Evolutionary conservation across 2,888 invertebrate species (phyloP).

Genomic region (Rhyacophila evoluta): DNA sequence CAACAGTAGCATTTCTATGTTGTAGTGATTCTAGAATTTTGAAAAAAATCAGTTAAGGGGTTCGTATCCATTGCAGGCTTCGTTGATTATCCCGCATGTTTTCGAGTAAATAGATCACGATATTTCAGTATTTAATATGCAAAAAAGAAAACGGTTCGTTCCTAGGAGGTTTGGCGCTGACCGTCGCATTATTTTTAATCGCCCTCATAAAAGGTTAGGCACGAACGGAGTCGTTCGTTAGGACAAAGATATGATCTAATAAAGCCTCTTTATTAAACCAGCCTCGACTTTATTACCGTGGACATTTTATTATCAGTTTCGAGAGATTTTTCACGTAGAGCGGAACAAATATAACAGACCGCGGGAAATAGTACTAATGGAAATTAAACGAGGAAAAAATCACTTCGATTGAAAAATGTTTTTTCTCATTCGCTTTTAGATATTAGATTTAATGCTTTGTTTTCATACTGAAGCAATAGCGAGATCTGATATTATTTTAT

Average conservation of each 20-base stretch:
- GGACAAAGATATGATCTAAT: constrained; percentile 18
- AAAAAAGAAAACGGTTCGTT: neutral
- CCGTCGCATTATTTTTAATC: constrained; percentile 2
- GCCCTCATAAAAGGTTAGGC: neutral
- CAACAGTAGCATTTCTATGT: too few species aligned
- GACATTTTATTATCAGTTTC: neutral
- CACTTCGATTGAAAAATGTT: neutral
- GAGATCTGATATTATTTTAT: too few species aligned
- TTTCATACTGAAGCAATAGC: too few species aligned
- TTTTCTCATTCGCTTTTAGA: too few species aligned
- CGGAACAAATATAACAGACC: neutral
- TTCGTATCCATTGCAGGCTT: too few species aligned
- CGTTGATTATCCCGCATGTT: neutral
- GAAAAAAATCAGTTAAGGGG: too few species aligned
- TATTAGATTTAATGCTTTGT: too few species aligned
- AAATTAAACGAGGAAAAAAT: constrained; percentile 12
- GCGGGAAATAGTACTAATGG: constrained; percentile 2
- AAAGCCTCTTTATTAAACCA: constrained; percentile 17
- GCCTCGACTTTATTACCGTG: neutral
- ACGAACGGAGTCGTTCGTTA: neutral
- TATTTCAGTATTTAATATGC: neutral
- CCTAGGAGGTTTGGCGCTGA: neutral
- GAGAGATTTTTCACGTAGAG: neutral
- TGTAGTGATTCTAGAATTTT: too few species aligned
- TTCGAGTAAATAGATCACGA: neutral